Evolutionary conservation across 2,797 vertebrate species (phyloP).

Genomic region (Malurus leucopterus): DNA sequence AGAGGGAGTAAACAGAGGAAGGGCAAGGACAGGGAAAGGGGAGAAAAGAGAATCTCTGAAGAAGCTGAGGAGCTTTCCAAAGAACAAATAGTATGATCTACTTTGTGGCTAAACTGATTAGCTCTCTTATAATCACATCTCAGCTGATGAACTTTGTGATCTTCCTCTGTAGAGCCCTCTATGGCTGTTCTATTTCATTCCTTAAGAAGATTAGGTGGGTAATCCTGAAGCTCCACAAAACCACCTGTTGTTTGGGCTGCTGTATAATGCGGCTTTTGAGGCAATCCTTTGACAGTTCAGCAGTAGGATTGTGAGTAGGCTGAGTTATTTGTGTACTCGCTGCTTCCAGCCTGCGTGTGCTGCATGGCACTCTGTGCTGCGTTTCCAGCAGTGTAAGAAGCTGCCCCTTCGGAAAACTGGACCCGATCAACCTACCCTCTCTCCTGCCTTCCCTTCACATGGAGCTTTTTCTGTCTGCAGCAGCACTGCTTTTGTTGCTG

Average conservation of each 20-base stretch:
- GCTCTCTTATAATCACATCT: slow-evolving; percentile 33
- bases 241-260: slow-evolving; percentile 54
- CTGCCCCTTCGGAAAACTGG: background rate
- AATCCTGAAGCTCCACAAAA: slow-evolving; percentile 46
- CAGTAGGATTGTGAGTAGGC: background rate
- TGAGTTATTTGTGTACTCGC: background rate
- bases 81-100: slow-evolving; percentile 37
- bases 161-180: slow-evolving; percentile 3
- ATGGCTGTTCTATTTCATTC: slow-evolving; percentile 43
- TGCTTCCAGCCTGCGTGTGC: background rate
- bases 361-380: background rate
- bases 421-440: background rate
- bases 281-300: background rate
- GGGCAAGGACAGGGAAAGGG: slow-evolving; percentile 15
- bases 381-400: background rate
- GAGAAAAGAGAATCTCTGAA: background rate
- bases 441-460: background rate
- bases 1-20: background rate
- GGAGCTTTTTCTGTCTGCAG: background rate
- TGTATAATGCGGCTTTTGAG: slow-evolving; percentile 5
- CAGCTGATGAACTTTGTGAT: slow-evolving; percentile 48
- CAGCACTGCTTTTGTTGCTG: background rate
- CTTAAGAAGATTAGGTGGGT: slow-evolving; percentile 50
- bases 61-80: slow-evolving; percentile 1
- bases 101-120: slow-evolving; percentile 58